Evolutionary conservation across 2,113 vertebrate species (phyloP).

Genomic region (Polypterus senegalus): DNA sequence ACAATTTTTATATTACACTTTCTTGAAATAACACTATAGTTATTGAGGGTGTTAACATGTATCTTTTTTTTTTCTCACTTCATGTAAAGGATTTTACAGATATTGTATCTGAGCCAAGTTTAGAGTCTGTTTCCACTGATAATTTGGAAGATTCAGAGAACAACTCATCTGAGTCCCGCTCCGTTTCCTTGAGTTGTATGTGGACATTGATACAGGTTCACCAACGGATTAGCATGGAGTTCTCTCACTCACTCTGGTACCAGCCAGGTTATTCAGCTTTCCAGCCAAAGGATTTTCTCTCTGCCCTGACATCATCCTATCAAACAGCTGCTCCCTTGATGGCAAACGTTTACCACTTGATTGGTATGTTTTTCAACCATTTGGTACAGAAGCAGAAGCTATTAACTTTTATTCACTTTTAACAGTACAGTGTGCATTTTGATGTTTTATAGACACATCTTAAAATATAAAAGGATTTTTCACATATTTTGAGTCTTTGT

Average conservation of each 20-base stretch:
- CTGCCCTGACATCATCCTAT: conserved; percentile 72
- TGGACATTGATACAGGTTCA: conserved; percentile 66
- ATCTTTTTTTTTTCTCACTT: not conserved
- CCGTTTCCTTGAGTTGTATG: conserved; percentile 58
- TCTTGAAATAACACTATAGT: no score
- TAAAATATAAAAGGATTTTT: no score
- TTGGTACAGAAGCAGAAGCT: no score
- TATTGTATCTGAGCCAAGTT: conserved; percentile 53
- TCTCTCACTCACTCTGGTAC: conserved; percentile 77
- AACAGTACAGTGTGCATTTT: no score
- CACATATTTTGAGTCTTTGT: no score
- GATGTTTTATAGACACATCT: no score
- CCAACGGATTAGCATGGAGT: conserved; percentile 64
- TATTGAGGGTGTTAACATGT: no score
- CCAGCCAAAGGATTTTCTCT: conserved; percentile 60
- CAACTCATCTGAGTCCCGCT: conserved; percentile 20
- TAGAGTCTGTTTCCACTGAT: conserved; percentile 59
- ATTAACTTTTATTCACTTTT: no score
- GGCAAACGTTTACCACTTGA: conserved; percentile 70
- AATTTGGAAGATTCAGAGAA: conserved; percentile 31
- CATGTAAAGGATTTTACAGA: conserved; percentile 78
- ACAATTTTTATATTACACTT: no score
- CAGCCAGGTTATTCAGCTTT: conserved; percentile 40
- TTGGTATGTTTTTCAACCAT: conserved; percentile 49
- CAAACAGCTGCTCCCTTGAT: conserved; percentile 77